Evolutionary conservation across 1,140 invertebrate genomes (phyloP), one percentile per base, ranked within the genome.

Genomic region (Polyergus mexicanus): DNA sequence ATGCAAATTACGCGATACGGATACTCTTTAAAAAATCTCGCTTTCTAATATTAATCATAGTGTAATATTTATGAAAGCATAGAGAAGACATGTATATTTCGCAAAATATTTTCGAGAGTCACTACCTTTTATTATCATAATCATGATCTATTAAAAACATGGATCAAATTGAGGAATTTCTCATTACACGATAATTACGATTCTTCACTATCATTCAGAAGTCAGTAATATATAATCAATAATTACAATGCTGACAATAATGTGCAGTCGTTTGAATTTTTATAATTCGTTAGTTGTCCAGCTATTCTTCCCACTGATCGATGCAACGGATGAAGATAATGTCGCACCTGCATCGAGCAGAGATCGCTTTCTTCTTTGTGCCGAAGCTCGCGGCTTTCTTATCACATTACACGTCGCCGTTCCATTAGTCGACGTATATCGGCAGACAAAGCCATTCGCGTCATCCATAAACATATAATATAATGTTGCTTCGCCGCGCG

Each of bases 391-490:
- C 35, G 35, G 78, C 38, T 72, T 69, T 81, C 54, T 81, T 60
- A 72, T 81, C 78, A 25, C 78, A 32, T 71, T 60, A 71, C 25
- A 58, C 32, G 51, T 35, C 44, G 16, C 51, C 35, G 25, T 81
- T 81, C n/a, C 66, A 81, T 68, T 66, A 76, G 47, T 63, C 60
- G 58, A 11, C 54, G 19, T 32, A 35, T 47, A 22, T 60, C 66
- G 51, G 16, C 25, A 25, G 19, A 56, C 38, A 81, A 81, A 81
- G 38, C 78, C 78, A 51, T 44, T 81, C 51, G 60, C 77, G 51
- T 81, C 66, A 72, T 72, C 51, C 35, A 81, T 71, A 81, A 71
- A 71, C 47, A 81, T 81, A 72, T 60, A 81, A 81, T 81, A 81
- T 81, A 60, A 81, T 81, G 54, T n/a, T 41, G 25, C 66, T 81